Base-by-base conservation (phyloP, 2,797 vertebrate species). In the Danio aesculapii region DNA sequence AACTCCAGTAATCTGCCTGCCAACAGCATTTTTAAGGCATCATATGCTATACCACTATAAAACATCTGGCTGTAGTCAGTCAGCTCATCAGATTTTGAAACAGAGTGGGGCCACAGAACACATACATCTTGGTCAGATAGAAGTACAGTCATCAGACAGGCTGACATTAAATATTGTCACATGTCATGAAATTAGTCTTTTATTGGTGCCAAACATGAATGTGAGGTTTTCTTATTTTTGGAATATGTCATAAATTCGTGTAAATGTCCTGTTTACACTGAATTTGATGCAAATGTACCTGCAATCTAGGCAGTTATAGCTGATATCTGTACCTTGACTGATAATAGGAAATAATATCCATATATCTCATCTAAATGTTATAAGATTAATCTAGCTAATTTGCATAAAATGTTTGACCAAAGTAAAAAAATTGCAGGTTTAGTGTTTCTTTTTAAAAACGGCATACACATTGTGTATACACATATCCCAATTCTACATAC, bases 381-480 rank as follows among this genome's bases (percentile, higher is more conserved):
- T 75, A 70, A 49, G 43, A 73, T 43, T 30, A 30, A 17, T 66
- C 30, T 71, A 44, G 30, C 47, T 70, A 16, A 53, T 50, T 70
- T 79, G 12, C 21, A 39, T 30, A 30, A 30, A 30, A 39, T n/a
- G 73, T 79, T 43, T 52, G 44, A 72, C 52, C 64, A 39, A 19
- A 82, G 41, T 11, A 59, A 44, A 76, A 44, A 66, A 49, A 62
- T 46, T 49, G 74, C 80, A 66, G 72, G 84, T 83, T 71, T 63
- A 50, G 30, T 66, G 7, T 1, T 50, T 76, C 72, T 69, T 72
- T 17, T 63, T 77, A 87, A n/a, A 74, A 75, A 75, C 53, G 85
- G 90, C 81, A 86, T 77, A 86, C 83, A 90, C 87, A 88, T 83
- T 84, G 81, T 87, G 70, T 85, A 85, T 78, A 82, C 69, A 84